Conservation (phyloP, 2,797 vertebrate genomes). For the Typhlichthys subterraneus region DNA sequence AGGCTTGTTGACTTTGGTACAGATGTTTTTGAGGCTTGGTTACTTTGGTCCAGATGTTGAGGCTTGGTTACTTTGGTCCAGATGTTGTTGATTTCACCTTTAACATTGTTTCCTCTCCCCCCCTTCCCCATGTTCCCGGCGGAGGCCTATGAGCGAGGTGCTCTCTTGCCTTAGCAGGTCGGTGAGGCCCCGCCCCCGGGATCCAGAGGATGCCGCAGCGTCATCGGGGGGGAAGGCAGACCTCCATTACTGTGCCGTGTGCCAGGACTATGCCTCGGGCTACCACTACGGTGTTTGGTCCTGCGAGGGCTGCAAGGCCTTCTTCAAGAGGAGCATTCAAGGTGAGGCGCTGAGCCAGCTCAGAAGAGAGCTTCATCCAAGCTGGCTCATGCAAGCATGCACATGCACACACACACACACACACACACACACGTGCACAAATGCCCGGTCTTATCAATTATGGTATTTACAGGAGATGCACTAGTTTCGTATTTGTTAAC, state of each 20-base stretch:
- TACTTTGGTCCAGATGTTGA: too few relatives aligned
- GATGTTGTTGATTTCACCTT: too few relatives aligned
- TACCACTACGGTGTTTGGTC: slow-evolving; percentile 99
- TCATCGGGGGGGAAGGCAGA: slow-evolving; percentile 81
- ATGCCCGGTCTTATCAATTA: too few relatives aligned
- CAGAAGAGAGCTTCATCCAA: background rate
- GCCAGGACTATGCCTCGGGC: slow-evolving; percentile 95
- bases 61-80: too few relatives aligned
- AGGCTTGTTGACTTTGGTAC: too few relatives aligned
- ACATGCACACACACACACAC: too few relatives aligned
- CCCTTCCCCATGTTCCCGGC: too few relatives aligned
- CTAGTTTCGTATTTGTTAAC: too few relatives aligned
- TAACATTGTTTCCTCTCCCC: background rate
- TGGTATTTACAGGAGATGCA: too few relatives aligned
- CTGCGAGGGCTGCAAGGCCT: slow-evolving; percentile 97
- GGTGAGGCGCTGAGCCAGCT: slow-evolving; percentile 72
- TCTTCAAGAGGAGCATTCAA: slow-evolving; percentile 99
- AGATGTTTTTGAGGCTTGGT: too few relatives aligned
- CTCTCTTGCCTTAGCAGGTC: slow-evolving; percentile 59
- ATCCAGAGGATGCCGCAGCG: slow-evolving; percentile 70
- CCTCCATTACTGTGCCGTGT: slow-evolving; percentile 93
- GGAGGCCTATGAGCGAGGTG: slow-evolving; percentile 6
- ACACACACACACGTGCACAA: too few relatives aligned
- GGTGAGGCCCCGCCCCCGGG: slow-evolving; percentile 52
- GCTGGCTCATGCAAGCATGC: too few relatives aligned